phyloP scores from a whole-genome alignment of 2,797 vertebrate genomes.

The Mormyrops boulengeri region DNA sequence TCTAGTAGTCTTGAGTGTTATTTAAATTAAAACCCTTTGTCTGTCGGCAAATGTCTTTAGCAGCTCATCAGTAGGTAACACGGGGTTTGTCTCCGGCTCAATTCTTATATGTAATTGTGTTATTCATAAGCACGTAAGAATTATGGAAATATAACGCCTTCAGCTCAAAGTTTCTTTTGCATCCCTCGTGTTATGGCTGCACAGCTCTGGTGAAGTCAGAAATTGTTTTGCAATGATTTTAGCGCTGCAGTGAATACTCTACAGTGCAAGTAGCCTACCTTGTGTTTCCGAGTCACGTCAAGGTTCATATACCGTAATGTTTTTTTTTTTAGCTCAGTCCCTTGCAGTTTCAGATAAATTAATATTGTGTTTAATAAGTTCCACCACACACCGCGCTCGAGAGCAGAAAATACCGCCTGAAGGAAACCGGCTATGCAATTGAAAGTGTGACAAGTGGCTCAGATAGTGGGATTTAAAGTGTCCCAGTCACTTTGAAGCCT shows the following conservation, averaged over 20 bases:
- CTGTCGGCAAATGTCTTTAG: neutral
- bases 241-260: neutral
- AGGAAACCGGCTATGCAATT: neutral
- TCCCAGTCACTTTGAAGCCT: neutral
- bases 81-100: neutral
- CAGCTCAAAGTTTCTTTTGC: neutral
- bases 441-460: neutral
- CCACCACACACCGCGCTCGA: neutral
- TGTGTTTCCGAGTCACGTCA: neutral
- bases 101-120: neutral
- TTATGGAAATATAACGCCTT: neutral
- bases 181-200: neutral
- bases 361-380: neutral
- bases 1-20: neutral
- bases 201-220: neutral
- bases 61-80: neutral
- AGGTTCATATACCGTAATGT: neutral
- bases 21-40: neutral
- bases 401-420: neutral
- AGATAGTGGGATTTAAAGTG: neutral
- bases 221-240: neutral
- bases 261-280: neutral
- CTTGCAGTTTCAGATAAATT: constrained; percentile 1
- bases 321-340: neutral
- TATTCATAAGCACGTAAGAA: neutral